A percentile compares a stretch with the other conserved stretches of the same genome.
phyloP scores from a whole-genome alignment of 2,888 invertebrate species.

The Noctua janthina region DNA sequence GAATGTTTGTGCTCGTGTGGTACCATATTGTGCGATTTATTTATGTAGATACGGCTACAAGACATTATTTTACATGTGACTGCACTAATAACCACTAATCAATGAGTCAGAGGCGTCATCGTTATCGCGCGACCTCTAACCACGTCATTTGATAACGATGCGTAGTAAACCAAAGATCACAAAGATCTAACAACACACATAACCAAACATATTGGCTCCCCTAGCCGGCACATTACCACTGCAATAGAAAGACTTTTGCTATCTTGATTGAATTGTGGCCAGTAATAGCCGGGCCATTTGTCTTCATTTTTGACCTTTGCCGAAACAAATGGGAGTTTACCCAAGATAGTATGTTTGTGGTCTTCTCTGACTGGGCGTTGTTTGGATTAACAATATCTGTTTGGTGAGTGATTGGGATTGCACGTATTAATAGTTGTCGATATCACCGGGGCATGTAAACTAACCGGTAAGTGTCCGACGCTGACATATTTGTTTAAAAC shows the following conservation, averaged over 20 bases:
- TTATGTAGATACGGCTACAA: not conserved
- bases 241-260: slow-evolving; percentile 47
- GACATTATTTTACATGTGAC: slow-evolving; percentile 20
- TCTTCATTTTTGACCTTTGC: slow-evolving; percentile 62
- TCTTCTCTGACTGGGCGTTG: slow-evolving; percentile 6
- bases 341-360: slow-evolving; percentile 37
- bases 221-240: slow-evolving; percentile 11
- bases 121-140: slow-evolving; percentile 55
- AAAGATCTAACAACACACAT: slow-evolving; percentile 22
- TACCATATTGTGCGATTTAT: not conserved
- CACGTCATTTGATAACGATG: slow-evolving; percentile 53
- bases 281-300: slow-evolving; percentile 51
- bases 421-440: slow-evolving; percentile 22
- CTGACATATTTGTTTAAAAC: slow-evolving; percentile 37
- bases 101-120: slow-evolving; percentile 56
- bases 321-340: slow-evolving; percentile 51
- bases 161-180: slow-evolving; percentile 42
- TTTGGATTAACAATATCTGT: slow-evolving; percentile 21
- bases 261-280: slow-evolving; percentile 62
- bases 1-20: slow-evolving; percentile 32
- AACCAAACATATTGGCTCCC: slow-evolving; percentile 29
- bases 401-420: slow-evolving; percentile 18
- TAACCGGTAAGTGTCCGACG: slow-evolving; percentile 46
- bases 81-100: slow-evolving; percentile 27
- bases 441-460: not conserved